Conservation (phyloP, 2,888 invertebrate species). For the Xestobium rufovillosum region DNA sequence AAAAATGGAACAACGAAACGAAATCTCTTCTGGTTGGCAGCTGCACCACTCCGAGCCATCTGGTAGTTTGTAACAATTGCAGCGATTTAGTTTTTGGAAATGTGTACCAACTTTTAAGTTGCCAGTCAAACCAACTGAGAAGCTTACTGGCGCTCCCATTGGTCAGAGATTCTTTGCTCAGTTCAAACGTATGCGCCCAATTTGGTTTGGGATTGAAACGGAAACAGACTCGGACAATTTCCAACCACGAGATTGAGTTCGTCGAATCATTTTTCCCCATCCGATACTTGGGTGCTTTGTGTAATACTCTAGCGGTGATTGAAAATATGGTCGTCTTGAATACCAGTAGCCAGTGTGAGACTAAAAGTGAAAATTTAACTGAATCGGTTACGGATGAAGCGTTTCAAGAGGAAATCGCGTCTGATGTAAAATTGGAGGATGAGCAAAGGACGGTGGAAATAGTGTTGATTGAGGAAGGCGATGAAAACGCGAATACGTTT, state of each 20-base stretch:
- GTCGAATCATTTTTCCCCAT: conserved; percentile 57
- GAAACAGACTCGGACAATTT: conserved; percentile 15
- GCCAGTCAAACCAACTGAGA: conserved; percentile 55
- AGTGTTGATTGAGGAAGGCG: neutral
- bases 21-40: conserved; percentile 38
- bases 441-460: neutral
- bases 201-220: conserved; percentile 54
- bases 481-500: conserved; percentile 20
- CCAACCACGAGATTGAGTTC: conserved; percentile 47
- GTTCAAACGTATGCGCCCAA: conserved; percentile 53
- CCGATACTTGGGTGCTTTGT: conserved; percentile 68
- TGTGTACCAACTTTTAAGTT: conserved; percentile 68
- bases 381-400: conserved; percentile 8
- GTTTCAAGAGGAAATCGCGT: conserved; percentile 2
- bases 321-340: conserved; percentile 61
- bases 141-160: conserved; percentile 54
- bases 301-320: conserved; percentile 64
- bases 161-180: conserved; percentile 54
- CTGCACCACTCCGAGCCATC: conserved; percentile 68
- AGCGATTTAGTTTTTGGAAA: conserved; percentile 61
- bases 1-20: conserved; percentile 29
- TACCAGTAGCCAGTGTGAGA: conserved; percentile 45
- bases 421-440: neutral
- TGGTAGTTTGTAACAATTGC: conserved; percentile 69
- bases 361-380: neutral